phyloP scores from a whole-genome alignment of 2,888 invertebrate species.

The Lithophane ornitopus region DNA sequence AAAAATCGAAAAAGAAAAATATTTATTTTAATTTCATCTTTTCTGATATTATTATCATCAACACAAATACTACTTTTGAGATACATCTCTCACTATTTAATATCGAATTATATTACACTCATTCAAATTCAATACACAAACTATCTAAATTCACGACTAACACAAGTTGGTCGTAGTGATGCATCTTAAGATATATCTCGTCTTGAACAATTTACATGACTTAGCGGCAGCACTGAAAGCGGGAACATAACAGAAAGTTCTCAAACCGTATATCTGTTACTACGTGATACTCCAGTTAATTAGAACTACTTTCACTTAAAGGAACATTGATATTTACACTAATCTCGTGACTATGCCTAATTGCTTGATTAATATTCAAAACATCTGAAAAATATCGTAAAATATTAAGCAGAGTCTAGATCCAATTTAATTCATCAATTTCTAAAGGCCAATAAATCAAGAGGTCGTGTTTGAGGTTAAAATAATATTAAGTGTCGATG shows the following conservation, averaged over 20 bases:
- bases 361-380: conserved; percentile 52
- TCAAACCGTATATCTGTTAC: conserved; percentile 45
- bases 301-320: conserved; percentile 54
- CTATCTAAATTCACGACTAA: conserved; percentile 14
- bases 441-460: conserved; percentile 41
- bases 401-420: conserved; percentile 26
- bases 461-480: conserved; percentile 31
- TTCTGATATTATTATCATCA: background rate
- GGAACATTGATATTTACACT: conserved; percentile 33
- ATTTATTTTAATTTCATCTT: conserved; percentile 12
- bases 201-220: conserved; percentile 67
- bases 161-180: conserved; percentile 15
- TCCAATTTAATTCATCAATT: background rate
- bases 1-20: conserved; percentile 6
- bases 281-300: conserved; percentile 48
- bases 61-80: conserved; percentile 2
- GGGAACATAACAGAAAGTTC: conserved; percentile 64
- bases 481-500: conserved; percentile 36
- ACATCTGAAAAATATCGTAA: conserved; percentile 29
- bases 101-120: conserved; percentile 3
- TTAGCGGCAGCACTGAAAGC: conserved; percentile 63
- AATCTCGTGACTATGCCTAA: conserved; percentile 40
- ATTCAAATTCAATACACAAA: conserved; percentile 23
- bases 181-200: conserved; percentile 35
- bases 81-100: background rate